Evolutionary conservation across 2,113 vertebrate species (phyloP).

Genomic region (Ctenodactylus gundi): DNA sequence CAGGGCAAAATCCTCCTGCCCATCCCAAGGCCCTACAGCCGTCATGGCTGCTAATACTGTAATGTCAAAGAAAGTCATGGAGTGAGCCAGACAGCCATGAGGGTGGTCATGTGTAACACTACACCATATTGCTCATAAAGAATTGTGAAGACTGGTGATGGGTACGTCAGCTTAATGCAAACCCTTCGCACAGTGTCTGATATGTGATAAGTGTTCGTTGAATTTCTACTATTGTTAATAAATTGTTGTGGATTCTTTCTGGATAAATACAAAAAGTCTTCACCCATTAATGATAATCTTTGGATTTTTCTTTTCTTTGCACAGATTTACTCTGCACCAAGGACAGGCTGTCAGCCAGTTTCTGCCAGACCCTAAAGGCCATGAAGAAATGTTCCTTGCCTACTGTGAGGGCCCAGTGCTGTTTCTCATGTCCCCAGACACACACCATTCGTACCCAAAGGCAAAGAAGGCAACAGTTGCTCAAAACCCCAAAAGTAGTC

Average conservation of each 20-base stretch:
- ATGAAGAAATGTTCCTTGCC: conserved; percentile 90
- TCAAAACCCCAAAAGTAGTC: conserved; percentile 44
- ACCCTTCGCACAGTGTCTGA: not conserved
- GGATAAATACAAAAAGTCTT: not conserved
- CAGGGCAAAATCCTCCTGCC: not conserved
- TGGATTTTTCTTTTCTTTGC: not conserved
- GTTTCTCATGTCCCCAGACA: conserved; percentile 86
- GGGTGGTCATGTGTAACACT: not conserved
- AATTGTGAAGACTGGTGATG: not conserved
- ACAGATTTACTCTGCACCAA: conserved; percentile 88
- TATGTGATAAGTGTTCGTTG: not conserved
- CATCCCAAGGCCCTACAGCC: not conserved
- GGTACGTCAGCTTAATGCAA: not conserved
- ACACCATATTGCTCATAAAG: too few relatives aligned
- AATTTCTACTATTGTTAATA: not conserved
- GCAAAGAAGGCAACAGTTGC: conserved; percentile 45
- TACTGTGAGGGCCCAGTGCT: conserved; percentile 91
- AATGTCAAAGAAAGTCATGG: not conserved
- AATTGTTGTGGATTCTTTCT: not conserved
- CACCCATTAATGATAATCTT: not conserved
- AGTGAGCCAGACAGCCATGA: not conserved
- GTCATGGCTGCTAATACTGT: not conserved
- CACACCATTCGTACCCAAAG: conserved; percentile 42
- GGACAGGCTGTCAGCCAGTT: conserved; percentile 90
- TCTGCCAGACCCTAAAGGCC: conserved; percentile 92